Percentiles rank a stretch among this genome's conserved stretches.
Evolutionary conservation across 2,888 invertebrate genomes (phyloP).

Genomic region (Crepidodera aurea): DNA sequence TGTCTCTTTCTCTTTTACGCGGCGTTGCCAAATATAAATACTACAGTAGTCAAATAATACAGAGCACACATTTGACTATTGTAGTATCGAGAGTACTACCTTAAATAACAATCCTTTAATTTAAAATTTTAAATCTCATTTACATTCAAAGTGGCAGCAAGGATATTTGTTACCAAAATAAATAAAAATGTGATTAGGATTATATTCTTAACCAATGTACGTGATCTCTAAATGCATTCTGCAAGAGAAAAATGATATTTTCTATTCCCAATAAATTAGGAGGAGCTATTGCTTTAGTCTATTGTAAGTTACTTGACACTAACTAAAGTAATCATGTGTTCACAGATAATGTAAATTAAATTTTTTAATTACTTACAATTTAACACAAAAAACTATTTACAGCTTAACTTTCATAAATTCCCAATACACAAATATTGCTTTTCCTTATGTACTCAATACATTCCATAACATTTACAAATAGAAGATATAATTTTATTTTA

Average conservation of each 20-base stretch:
- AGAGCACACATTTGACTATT: too few species aligned
- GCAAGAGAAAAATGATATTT: background rate
- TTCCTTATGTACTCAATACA: background rate
- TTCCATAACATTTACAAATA: background rate
- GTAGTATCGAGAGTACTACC: too few species aligned
- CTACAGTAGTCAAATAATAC: too few species aligned
- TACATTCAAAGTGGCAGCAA: constrained; percentile 3
- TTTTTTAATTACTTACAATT: background rate
- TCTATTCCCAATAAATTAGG: too few species aligned
- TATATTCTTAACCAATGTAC: background rate
- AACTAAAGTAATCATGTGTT: background rate
- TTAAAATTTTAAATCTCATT: background rate
- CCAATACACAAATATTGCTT: background rate
- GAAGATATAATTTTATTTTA: constrained; percentile 15
- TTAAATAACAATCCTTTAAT: background rate
- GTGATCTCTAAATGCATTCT: background rate
- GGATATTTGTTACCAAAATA: background rate
- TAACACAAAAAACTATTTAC: background rate
- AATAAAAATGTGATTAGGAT: background rate
- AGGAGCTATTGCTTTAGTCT: background rate
- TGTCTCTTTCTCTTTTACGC: too few species aligned
- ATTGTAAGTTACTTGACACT: background rate
- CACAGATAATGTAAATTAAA: background rate
- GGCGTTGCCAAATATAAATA: too few species aligned
- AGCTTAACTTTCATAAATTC: background rate